Evolutionary conservation across 2,888 invertebrate species (phyloP).

Genomic region (Unio pictorum): DNA sequence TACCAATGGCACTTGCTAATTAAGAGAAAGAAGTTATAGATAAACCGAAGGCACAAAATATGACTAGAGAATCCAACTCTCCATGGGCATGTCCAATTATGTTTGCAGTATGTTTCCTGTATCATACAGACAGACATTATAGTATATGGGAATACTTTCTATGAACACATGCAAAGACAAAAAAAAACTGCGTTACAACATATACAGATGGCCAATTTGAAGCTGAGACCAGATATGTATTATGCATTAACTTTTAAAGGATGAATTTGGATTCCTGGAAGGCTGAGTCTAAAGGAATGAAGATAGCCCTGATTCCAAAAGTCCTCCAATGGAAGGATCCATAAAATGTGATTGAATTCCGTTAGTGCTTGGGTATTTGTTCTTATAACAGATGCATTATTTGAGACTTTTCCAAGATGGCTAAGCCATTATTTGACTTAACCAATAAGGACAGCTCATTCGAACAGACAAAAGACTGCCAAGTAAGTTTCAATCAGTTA

Average conservation of each 20-base stretch:
- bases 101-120: conserved; percentile 13
- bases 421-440: too few relatives aligned
- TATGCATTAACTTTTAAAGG: conserved; percentile 20
- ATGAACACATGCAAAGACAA: conserved; percentile 14
- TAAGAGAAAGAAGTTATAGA: not conserved
- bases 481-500: too few relatives aligned
- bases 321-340: too few relatives aligned
- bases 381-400: too few relatives aligned
- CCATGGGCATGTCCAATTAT: conserved; percentile 14
- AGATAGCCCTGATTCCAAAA: too few relatives aligned
- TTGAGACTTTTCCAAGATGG: too few relatives aligned
- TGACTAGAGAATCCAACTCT: conserved; percentile 6
- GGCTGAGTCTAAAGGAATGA: conserved; percentile 1
- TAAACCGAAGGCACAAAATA: not conserved
- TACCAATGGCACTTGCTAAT: not conserved
- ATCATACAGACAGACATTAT: conserved; percentile 23
- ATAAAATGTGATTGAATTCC: too few relatives aligned
- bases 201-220: conserved; percentile 19
- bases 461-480: too few relatives aligned
- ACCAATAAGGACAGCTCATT: too few relatives aligned
- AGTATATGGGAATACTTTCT: conserved; percentile 4
- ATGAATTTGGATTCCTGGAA: conserved; percentile 18
- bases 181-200: conserved; percentile 16
- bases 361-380: too few relatives aligned
- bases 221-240: conserved; percentile 24